Evolutionary conservation across 2,797 vertebrate genomes (phyloP).

Genomic region (Melanotaenia nigrans): DNA sequence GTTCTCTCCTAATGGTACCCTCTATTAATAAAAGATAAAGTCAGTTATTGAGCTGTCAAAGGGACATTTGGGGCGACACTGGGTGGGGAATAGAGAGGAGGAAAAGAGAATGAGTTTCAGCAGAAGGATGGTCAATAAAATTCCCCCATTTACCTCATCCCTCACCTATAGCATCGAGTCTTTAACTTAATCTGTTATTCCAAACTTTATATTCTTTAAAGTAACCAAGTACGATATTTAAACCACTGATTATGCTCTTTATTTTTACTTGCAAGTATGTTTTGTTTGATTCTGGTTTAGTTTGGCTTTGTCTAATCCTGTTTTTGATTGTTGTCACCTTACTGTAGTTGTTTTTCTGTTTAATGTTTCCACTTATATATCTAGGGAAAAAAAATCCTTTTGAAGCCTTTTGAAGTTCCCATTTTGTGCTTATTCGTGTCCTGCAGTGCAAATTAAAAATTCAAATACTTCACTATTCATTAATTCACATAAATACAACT

Average conservation of each 20-base stretch:
- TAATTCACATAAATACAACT: background rate
- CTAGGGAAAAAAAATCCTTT: constrained; percentile 22
- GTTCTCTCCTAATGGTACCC: constrained; percentile 63
- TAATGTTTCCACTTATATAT: constrained; percentile 20
- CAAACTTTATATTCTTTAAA: background rate
- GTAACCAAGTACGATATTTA: background rate
- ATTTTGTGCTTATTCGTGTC: constrained; percentile 53
- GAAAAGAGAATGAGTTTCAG: constrained; percentile 5
- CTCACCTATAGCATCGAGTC: background rate
- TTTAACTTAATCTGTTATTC: background rate
- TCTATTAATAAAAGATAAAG: constrained; percentile 81
- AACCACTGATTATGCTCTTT: background rate
- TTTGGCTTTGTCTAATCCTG: background rate
- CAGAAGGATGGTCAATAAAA: background rate
- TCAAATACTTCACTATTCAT: constrained; percentile 11
- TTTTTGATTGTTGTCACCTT: constrained; percentile 10
- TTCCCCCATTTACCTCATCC: background rate
- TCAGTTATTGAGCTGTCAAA: constrained; percentile 76
- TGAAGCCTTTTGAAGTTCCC: constrained; percentile 39
- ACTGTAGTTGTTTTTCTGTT: constrained; percentile 7
- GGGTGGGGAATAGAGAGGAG: background rate
- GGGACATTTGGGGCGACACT: constrained; percentile 29
- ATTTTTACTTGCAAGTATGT: background rate
- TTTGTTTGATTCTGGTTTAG: background rate
- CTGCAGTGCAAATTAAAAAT: constrained; percentile 58